Base-by-base conservation (phyloP, 2,113 vertebrate genomes). In the Anhinga anhinga region DNA sequence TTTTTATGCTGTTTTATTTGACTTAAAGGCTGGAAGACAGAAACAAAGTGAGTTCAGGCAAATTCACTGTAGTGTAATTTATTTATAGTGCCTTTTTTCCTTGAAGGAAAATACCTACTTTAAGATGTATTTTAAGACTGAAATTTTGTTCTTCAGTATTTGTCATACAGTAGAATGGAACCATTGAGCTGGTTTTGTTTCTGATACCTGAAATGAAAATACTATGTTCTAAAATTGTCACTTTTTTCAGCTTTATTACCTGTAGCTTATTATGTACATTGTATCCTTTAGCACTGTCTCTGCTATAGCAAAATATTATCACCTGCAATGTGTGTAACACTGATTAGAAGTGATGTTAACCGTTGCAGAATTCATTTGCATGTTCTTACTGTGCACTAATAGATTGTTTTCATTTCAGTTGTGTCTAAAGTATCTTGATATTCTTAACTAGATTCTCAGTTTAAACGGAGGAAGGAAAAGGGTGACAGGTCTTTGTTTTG, bases 1-100 rank as follows among this genome's bases (percentile, higher is more conserved):
- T 98, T 98, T 98, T 98, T 98, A 98, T 97, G 96, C 98, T 98
- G 98, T 98, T 99, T 98, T 99, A 98, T 98, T 98, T 98, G 98
- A 98, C 98, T 99, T 99, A 98, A 99, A 99, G 98, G 99, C 99
- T 99, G 99, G 99, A 99, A 99, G 98, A 99, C 98, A 99, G 99
- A 99, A 99, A 99, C 99, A 99, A 99, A 98, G 99, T 99, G 98
- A 98, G 99, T 99, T 99, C 99, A 99, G 99, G 99, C 98, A 99
- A 98, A 99, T 99, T 99, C 99, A 99, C 99, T 99, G 99, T 99
- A 99, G 99, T 99, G 99, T 99, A 99, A 99, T 99, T 99, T 99
- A 99, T 99, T 99, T 99, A 99, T 99, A 99, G 99, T 99, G 99
- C 98, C 97, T 98, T 98, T 99, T 99, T 99, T 99, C 99, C 99